Conservation (phyloP, 2,797 vertebrate species). For the Poeciliopsis paucimaculata region DNA sequence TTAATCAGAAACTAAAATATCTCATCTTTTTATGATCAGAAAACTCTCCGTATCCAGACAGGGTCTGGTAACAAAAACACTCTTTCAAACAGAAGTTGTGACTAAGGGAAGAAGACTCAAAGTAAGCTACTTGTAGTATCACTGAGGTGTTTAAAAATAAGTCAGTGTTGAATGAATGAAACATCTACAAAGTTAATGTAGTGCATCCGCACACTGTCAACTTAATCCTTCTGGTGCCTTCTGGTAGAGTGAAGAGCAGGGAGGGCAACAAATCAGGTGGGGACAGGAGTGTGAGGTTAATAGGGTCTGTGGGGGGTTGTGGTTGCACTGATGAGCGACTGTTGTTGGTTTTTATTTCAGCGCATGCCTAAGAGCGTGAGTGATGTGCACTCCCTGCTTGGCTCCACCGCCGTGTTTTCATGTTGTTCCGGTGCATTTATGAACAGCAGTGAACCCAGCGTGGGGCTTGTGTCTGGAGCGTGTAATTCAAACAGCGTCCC, state of each 20-base stretch:
- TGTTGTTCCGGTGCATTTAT: slow-evolving; percentile 30
- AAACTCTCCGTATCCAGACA: not conserved
- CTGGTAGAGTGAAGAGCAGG: slow-evolving; percentile 13
- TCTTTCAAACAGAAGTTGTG: not conserved
- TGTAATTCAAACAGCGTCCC: slow-evolving; percentile 79
- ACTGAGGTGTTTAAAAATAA: not conserved
- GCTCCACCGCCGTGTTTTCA: slow-evolving; percentile 24
- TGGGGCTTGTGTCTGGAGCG: slow-evolving; percentile 66
- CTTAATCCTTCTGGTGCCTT: slow-evolving; percentile 48
- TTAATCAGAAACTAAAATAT: not conserved
- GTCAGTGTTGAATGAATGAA: slow-evolving; percentile 4
- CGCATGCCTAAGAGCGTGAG: slow-evolving; percentile 1
- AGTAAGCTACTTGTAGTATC: not conserved
- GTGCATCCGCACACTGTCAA: slow-evolving; percentile 43
- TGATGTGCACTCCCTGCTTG: slow-evolving; percentile 22
- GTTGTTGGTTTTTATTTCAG: slow-evolving; percentile 9
- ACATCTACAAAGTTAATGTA: slow-evolving; percentile 42
- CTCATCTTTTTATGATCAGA: not conserved
- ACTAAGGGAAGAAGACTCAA: not conserved
- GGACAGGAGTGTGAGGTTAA: slow-evolving; percentile 26
- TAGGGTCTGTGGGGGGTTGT: slow-evolving; percentile 36
- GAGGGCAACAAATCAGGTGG: slow-evolving; percentile 16
- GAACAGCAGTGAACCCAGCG: slow-evolving; percentile 65
- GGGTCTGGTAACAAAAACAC: not conserved
- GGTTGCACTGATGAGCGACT: slow-evolving; percentile 27